A percentile compares a stretch with the other conserved stretches of the same genome.
phyloP scores from a whole-genome alignment of 30 jellyfish, hydroid and myxozoan species.

The Turritopsis dohrnii region DNA sequence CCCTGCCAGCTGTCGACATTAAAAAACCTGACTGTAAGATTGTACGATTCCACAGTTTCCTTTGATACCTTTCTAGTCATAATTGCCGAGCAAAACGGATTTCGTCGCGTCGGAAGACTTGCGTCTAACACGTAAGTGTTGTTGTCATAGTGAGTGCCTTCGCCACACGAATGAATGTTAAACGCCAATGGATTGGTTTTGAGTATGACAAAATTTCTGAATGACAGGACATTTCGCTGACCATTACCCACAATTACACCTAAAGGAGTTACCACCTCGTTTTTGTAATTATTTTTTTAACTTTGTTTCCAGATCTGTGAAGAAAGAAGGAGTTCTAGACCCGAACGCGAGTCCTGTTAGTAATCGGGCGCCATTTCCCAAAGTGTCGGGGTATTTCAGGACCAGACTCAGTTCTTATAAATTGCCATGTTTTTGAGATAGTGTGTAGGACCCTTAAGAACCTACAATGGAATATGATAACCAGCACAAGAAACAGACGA shows the following conservation, averaged over 20 bases:
- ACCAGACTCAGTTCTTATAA: too few species aligned
- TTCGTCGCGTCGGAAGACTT: constrained; percentile 38
- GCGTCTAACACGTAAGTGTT: constrained; percentile 59
- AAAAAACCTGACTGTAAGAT: constrained; percentile 32
- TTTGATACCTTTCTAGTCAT: not conserved
- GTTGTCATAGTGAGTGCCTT: constrained; percentile 53
- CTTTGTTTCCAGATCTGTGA: not conserved
- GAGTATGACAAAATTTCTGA: constrained; percentile 39
- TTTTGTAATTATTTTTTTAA: not conserved
- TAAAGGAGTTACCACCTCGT: not conserved
- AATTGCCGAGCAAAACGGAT: constrained; percentile 51
- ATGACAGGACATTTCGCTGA: constrained; percentile 50
- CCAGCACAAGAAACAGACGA: too few species aligned
- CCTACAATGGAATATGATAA: too few species aligned
- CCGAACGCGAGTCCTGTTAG: too few species aligned
- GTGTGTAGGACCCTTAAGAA: too few species aligned
- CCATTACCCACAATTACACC: constrained; percentile 80
- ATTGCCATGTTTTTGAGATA: too few species aligned
- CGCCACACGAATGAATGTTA: constrained; percentile 45
- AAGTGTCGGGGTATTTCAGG: too few species aligned
- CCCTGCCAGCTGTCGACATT: constrained; percentile 79
- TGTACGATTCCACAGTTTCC: constrained; percentile 14
- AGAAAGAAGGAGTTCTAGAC: too few species aligned
- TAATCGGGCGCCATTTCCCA: too few species aligned
- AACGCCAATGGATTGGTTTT: constrained; percentile 57